phyloP scores from a whole-genome alignment of 2,888 invertebrate species.

The Busseola fusca region DNA sequence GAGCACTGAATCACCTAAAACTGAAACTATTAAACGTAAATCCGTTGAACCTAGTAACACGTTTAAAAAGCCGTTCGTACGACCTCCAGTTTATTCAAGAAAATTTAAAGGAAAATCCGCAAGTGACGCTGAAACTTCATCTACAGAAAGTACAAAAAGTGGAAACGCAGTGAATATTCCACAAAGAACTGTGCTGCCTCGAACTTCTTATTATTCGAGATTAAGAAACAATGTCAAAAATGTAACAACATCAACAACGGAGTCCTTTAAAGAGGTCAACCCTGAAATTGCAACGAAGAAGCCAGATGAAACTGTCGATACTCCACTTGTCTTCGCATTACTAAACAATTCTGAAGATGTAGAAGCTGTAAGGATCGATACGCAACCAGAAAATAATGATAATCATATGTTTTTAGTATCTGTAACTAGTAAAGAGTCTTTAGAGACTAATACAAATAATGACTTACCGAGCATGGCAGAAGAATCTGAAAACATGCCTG shows the following conservation, averaged over 20 bases:
- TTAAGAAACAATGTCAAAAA: conserved; percentile 70
- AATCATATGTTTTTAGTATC: conserved; percentile 76
- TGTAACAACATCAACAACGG: conserved; percentile 64
- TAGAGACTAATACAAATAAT: conserved; percentile 72
- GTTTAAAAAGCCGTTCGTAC: conserved; percentile 72
- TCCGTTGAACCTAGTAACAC: conserved; percentile 66
- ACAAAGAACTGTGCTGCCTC: conserved; percentile 71
- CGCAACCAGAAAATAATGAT: conserved; percentile 62
- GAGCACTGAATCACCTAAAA: conserved; percentile 69
- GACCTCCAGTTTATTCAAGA: conserved; percentile 76
- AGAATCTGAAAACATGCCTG: conserved; percentile 71
- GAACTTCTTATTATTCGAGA: conserved; percentile 81
- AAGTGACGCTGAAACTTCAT: conserved; percentile 66
- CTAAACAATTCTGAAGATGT: conserved; percentile 70
- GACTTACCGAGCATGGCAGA: conserved; percentile 70
- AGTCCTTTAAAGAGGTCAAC: conserved; percentile 53
- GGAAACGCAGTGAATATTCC: conserved; percentile 56
- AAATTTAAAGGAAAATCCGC: conserved; percentile 68
- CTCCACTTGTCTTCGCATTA: conserved; percentile 78
- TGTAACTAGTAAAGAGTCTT: conserved; percentile 80
- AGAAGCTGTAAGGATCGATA: conserved; percentile 52
- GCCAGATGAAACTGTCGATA: conserved; percentile 71
- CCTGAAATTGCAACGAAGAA: conserved; percentile 68
- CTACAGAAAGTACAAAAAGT: conserved; percentile 54
- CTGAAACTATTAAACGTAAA: conserved; percentile 69